Conservation (phyloP, 2,113 vertebrate genomes). For the Lagopus leucura region DNA sequence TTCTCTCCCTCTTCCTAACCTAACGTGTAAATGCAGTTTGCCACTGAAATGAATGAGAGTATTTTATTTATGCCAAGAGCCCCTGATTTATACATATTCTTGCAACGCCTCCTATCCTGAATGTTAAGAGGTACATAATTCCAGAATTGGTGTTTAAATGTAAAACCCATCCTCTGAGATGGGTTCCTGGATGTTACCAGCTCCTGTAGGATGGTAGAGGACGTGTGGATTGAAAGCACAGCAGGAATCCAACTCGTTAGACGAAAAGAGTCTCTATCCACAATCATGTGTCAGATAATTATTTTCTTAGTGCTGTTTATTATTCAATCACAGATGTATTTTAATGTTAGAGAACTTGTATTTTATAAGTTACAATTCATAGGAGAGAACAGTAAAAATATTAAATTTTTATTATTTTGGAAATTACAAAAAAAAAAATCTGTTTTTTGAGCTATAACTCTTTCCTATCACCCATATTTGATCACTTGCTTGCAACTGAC, state of each 20-base stretch:
- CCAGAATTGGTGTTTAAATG: slow-evolving; percentile 59
- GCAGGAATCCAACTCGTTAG: slow-evolving; percentile 37
- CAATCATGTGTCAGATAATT: slow-evolving; percentile 62
- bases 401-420: slow-evolving; percentile 44
- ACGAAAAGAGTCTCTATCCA: slow-evolving; percentile 31
- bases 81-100: slow-evolving; percentile 51
- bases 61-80: slow-evolving; percentile 75
- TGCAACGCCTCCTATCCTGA: background rate
- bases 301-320: slow-evolving; percentile 71
- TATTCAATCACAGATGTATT: slow-evolving; percentile 29
- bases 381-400: slow-evolving; percentile 6
- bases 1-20: slow-evolving; percentile 27
- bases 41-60: slow-evolving; percentile 57
- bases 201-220: slow-evolving; percentile 52
- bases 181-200: slow-evolving; percentile 46
- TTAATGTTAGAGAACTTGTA: slow-evolving; percentile 52
- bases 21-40: slow-evolving; percentile 47
- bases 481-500: slow-evolving; percentile 27
- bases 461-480: background rate
- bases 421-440: background rate
- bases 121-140: slow-evolving; percentile 39
- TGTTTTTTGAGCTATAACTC: background rate
- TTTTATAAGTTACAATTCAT: slow-evolving; percentile 34
- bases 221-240: slow-evolving; percentile 46
- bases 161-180: slow-evolving; percentile 29